phyloP scores from a whole-genome alignment of 2,113 vertebrate species.

The Caracal caracal region DNA sequence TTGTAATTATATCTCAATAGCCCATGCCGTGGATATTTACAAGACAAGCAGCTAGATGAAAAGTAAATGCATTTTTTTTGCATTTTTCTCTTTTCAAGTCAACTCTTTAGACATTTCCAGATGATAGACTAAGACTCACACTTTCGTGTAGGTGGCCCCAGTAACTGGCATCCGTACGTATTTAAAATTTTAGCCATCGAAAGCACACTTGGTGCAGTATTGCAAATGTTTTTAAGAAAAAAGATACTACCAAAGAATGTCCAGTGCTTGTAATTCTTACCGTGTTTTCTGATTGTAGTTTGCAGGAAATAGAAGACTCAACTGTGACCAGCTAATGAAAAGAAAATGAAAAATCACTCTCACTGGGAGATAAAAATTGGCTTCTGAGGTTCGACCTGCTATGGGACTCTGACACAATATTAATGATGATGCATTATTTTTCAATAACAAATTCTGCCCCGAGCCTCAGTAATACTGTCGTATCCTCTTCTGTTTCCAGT shows the following conservation, averaged over 20 bases:
- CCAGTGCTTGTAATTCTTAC: rapidly evolving
- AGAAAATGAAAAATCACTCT: not conserved
- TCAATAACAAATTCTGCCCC: not conserved
- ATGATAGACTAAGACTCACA: not conserved
- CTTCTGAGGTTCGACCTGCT: too few relatives aligned
- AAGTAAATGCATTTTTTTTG: not conserved
- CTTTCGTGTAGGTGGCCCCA: rapidly evolving
- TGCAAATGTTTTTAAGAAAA: not conserved
- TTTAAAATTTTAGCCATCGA: too few relatives aligned
- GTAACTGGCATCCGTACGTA: rapidly evolving
- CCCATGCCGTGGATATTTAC: not conserved
- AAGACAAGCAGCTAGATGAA: not conserved
- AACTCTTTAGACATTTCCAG: too few relatives aligned
- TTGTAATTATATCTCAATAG: not conserved
- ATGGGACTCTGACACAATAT: rapidly evolving
- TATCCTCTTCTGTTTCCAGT: not conserved
- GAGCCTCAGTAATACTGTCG: rapidly evolving
- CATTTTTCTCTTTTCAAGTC: not conserved
- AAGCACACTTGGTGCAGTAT: rapidly evolving
- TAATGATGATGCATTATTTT: rapidly evolving
- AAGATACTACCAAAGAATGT: not conserved
- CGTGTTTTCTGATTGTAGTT: not conserved
- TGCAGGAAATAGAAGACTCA: not conserved
- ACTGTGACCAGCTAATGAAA: not conserved
- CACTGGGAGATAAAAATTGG: rapidly evolving